phyloP scores from a whole-genome alignment of 2,888 invertebrate genomes.

The Rhagium mordax region DNA sequence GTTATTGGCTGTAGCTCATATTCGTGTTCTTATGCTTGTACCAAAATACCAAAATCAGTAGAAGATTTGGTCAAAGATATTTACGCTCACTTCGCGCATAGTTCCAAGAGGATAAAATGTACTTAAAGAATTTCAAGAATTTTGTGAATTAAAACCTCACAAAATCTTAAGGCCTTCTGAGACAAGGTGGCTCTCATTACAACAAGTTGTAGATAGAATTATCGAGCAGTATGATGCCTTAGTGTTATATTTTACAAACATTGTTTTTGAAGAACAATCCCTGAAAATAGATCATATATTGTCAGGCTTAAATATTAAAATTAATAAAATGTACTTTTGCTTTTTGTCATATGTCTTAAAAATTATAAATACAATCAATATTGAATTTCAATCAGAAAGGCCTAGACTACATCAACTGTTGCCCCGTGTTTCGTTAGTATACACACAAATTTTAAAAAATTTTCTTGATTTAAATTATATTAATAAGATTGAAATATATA shows the following conservation, averaged over 20 bases:
- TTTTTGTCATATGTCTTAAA: slow-evolving; percentile 36
- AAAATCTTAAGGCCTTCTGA: slow-evolving; percentile 17
- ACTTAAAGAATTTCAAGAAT: slow-evolving; percentile 26
- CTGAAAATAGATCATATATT: slow-evolving; percentile 23
- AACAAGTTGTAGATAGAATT: slow-evolving; percentile 35
- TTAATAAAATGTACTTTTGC: slow-evolving; percentile 32
- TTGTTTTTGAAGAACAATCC: slow-evolving; percentile 23
- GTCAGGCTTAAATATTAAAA: slow-evolving; percentile 29
- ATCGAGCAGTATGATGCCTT: slow-evolving; percentile 39
- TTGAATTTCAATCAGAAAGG: slow-evolving; percentile 30
- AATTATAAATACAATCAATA: background rate
- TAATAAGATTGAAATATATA: slow-evolving; percentile 14
- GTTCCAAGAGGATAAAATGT: slow-evolving; percentile 20
- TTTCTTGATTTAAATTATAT: slow-evolving; percentile 22
- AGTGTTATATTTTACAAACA: slow-evolving; percentile 33
- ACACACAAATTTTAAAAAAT: slow-evolving; percentile 33
- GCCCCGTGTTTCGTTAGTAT: slow-evolving; percentile 22
- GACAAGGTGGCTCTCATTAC: slow-evolving; percentile 28
- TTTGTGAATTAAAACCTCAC: slow-evolving; percentile 33
- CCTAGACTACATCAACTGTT: slow-evolving; percentile 19
- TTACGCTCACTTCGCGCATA: slow-evolving; percentile 34
- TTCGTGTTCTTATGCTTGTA: slow-evolving; percentile 36
- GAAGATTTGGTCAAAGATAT: slow-evolving; percentile 36
- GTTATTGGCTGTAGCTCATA: slow-evolving; percentile 36
- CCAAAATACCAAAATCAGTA: slow-evolving; percentile 29